A percentile compares a stretch with the other conserved stretches of the same genome.
phyloP scores from a whole-genome alignment of 2,797 vertebrate species.

The Pseudocheirus occidentalis region DNA sequence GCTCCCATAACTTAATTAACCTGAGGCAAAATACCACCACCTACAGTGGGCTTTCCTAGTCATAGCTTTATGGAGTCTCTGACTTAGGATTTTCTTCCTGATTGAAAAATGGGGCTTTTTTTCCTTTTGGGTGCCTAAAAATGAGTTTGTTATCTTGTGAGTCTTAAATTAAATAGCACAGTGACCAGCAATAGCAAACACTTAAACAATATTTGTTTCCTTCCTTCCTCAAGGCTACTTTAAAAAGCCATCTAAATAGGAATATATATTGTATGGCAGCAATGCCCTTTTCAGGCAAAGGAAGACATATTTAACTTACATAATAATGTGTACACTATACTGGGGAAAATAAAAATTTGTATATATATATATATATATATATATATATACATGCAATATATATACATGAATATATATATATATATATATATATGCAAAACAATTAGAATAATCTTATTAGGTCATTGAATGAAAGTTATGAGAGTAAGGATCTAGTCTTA shows the following conservation, averaged over 20 bases:
- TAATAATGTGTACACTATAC: too few species aligned
- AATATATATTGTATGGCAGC: background rate
- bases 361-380: too few species aligned
- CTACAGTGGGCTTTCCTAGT: constrained; percentile 66
- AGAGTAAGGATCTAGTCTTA: too few species aligned
- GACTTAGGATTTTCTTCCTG: constrained; percentile 59
- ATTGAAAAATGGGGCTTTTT: constrained; percentile 42
- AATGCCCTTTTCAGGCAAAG: background rate
- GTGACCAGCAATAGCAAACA: too few species aligned
- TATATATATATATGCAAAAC: background rate
- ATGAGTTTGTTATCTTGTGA: constrained; percentile 55
- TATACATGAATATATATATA: too few species aligned
- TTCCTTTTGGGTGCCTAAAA: constrained; percentile 57
- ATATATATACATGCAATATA: too few species aligned
- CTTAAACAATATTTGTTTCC: too few species aligned
- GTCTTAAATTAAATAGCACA: constrained; percentile 21
- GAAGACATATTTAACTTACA: too few species aligned
- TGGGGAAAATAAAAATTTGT: background rate
- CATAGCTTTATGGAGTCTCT: constrained; percentile 59
- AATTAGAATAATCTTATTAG: too few species aligned
- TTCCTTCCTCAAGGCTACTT: constrained; percentile 1
- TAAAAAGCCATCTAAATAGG: constrained; percentile 8
- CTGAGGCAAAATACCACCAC: constrained; percentile 63
- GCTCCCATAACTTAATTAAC: constrained; percentile 70
- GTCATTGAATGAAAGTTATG: too few species aligned